These are phyloP conservation scores for Diogma glabrata DNA, from an alignment of 2,888 invertebrate species.

Conservation along the genomic window DNA sequence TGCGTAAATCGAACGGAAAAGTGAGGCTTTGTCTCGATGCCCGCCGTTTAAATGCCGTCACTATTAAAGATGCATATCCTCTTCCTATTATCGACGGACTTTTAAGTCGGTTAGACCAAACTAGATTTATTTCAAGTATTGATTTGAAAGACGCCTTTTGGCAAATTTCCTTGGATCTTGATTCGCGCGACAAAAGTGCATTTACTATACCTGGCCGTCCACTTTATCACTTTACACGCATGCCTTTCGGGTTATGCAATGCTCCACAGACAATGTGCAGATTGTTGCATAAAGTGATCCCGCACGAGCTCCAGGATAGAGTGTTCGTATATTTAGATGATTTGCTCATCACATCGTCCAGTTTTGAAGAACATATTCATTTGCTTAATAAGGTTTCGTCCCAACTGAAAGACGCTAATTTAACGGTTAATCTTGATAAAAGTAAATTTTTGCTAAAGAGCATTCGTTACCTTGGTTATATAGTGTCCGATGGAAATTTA, in stretches of 20 bases:
- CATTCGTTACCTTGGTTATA: conserved; percentile 7
- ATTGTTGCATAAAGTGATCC: conserved; percentile 20
- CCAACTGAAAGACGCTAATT: neutral
- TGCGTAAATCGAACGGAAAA: conserved; percentile 20
- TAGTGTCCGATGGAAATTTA: conserved; percentile 10
- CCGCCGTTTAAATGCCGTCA: conserved; percentile 23
- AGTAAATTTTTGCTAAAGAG: neutral
- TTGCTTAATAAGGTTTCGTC: neutral
- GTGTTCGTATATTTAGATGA: no score
- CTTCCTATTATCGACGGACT: conserved; percentile 18
- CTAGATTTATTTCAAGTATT: conserved; percentile 20
- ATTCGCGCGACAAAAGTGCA: conserved; percentile 20
- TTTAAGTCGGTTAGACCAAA: conserved; percentile 21
- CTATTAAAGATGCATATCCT: conserved; percentile 16
- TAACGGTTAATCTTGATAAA: neutral
- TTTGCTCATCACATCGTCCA: neutral
- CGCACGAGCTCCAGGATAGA: conserved; percentile 1
- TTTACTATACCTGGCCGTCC: conserved; percentile 19
- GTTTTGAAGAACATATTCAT: neutral
- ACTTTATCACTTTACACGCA: neutral
- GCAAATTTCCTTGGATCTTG: conserved; percentile 16
- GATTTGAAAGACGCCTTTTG: conserved; percentile 5
- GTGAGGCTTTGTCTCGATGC: conserved; percentile 24
- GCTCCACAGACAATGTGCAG: conserved; percentile 16
- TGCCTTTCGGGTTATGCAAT: neutral